Percentiles rank a stretch among this genome's conserved stretches.
phyloP scores from a whole-genome alignment of 1,140 invertebrate genomes.

The Eciton burchellii region DNA sequence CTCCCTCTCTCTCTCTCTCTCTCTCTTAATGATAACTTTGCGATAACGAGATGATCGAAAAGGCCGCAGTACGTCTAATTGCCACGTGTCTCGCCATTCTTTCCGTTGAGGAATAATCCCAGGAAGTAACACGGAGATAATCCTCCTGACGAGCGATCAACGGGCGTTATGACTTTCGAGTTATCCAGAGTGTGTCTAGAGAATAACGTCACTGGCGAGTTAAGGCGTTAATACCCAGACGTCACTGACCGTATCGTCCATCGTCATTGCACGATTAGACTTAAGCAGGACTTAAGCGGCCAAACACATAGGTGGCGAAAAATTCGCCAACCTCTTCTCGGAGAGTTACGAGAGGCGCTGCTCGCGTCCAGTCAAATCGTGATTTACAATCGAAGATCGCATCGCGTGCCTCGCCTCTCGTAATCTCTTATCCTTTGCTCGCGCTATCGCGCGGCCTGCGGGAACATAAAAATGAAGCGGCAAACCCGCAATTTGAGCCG shows the following conservation, averaged over 20 bases:
- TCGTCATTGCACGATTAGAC: neutral
- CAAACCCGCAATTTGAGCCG: slow-evolving; percentile 41
- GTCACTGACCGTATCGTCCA: slow-evolving; percentile 8
- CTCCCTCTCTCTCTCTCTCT: too few species aligned
- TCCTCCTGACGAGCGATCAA: neutral
- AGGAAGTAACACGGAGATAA: slow-evolving; percentile 59
- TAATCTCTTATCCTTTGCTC: slow-evolving; percentile 11
- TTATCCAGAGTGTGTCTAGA: slow-evolving; percentile 31
- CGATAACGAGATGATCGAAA: neutral
- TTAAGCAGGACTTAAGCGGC: slow-evolving; percentile 4
- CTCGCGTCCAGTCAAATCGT: slow-evolving; percentile 12
- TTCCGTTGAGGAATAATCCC: slow-evolving; percentile 53
- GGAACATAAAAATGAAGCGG: slow-evolving; percentile 36
- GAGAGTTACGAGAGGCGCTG: neutral
- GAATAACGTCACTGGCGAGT: slow-evolving; percentile 3
- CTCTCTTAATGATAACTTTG: neutral
- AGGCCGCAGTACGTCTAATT: slow-evolving; percentile 12
- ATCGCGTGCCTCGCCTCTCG: neutral
- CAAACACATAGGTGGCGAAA: neutral
- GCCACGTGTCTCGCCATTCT: slow-evolving; percentile 16
- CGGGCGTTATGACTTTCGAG: slow-evolving; percentile 6
- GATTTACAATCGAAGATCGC: slow-evolving; percentile 26
- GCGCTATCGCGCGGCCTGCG: neutral
- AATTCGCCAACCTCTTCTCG: neutral
- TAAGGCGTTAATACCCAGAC: slow-evolving; percentile 40